Evolutionary conservation across 2,888 invertebrate genomes (phyloP).

Genomic region (Antitype chi): DNA sequence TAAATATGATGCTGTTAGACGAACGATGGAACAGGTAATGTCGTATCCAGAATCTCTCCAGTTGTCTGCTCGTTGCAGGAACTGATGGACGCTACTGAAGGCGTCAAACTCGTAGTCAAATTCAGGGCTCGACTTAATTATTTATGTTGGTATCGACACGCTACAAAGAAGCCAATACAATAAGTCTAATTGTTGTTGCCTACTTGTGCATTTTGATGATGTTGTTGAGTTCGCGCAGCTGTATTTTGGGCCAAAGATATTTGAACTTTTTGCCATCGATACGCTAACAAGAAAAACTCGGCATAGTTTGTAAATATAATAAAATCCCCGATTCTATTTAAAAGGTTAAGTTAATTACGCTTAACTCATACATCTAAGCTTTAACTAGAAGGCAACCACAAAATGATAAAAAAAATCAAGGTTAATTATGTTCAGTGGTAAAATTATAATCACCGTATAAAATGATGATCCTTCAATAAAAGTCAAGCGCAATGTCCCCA

Average conservation of each 20-base stretch:
- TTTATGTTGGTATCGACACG: too few species aligned
- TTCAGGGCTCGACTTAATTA: neutral
- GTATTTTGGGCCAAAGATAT: too few species aligned
- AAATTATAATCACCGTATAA: slow-evolving; percentile 11
- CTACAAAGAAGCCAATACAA: neutral
- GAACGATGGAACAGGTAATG: neutral
- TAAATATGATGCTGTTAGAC: too few species aligned
- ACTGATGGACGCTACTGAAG: too few species aligned
- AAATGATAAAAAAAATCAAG: neutral
- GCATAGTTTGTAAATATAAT: neutral
- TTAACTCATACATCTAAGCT: neutral
- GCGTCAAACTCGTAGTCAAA: too few species aligned
- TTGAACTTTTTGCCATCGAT: too few species aligned
- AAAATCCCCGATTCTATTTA: neutral
- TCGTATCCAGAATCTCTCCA: neutral
- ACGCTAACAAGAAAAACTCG: too few species aligned
- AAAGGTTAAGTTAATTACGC: neutral
- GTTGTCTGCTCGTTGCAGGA: too few species aligned
- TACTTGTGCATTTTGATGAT: too few species aligned
- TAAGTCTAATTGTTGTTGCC: too few species aligned
- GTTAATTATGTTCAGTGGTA: neutral
- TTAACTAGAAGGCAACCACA: neutral
- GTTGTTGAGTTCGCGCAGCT: too few species aligned
- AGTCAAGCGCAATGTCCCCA: slow-evolving; percentile 69
- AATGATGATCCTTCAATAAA: slow-evolving; percentile 49